Evolutionary conservation across 1,140 invertebrate genomes (phyloP).

Genomic region (Drosophila pandora): DNA sequence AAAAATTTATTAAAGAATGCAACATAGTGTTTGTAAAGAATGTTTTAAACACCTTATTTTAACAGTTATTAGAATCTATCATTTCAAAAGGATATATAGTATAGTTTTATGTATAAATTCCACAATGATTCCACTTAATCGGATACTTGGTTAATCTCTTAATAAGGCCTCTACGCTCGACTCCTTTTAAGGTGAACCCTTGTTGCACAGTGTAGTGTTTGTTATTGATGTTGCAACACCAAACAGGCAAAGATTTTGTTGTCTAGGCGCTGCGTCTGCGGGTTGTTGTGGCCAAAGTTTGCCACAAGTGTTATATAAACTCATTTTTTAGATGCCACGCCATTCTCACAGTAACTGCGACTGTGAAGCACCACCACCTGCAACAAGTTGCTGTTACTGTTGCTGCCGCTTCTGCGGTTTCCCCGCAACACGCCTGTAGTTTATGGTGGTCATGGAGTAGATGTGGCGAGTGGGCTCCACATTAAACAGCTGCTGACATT

Average conservation of each 20-base stretch:
- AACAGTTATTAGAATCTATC: no score
- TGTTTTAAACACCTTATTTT: no score
- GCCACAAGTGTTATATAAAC: constrained; percentile 75
- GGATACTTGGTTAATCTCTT: constrained; percentile 12
- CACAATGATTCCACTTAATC: not conserved
- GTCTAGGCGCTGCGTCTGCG: constrained; percentile 12
- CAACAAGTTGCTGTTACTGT: constrained; percentile 11
- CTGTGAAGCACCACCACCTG: constrained; percentile 38
- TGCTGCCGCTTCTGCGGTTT: constrained; percentile 21
- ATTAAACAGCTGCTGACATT: constrained; percentile 56
- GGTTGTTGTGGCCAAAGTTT: constrained; percentile 50
- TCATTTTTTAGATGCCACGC: constrained; percentile 76
- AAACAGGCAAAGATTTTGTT: constrained; percentile 23
- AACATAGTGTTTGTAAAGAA: no score
- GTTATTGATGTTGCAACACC: constrained; percentile 59
- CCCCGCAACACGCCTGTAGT: constrained; percentile 1
- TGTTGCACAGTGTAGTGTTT: constrained; percentile 47
- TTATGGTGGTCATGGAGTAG: constrained; percentile 21
- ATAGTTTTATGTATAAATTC: not conserved
- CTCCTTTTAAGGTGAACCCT: constrained; percentile 8
- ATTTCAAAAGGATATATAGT: no score
- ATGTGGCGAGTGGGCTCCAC: constrained; percentile 20
- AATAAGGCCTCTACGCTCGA: constrained; percentile 1
- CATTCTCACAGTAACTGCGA: constrained; percentile 67
- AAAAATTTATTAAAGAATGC: no score